These are phyloP conservation scores for Athalia cordata DNA, from an alignment of 2,888 invertebrate species.

Conservation along the genomic window DNA sequence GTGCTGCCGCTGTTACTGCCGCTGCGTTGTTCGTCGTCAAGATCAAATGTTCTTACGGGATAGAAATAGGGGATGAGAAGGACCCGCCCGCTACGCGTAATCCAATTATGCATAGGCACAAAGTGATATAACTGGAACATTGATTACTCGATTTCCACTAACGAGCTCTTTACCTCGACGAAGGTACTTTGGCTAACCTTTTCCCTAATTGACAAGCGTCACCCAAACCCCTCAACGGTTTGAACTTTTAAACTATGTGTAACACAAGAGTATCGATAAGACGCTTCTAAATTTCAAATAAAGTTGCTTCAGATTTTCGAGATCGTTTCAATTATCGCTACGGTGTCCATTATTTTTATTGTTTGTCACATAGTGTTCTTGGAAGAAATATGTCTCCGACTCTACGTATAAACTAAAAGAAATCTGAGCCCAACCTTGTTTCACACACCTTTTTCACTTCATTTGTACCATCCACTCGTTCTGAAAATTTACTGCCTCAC, in stretches of 20 bases:
- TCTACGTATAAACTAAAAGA: slow-evolving; percentile 58
- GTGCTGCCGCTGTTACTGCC: background rate
- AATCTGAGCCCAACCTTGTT: slow-evolving; percentile 45
- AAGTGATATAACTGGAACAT: slow-evolving; percentile 38
- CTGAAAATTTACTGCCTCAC: slow-evolving; percentile 27
- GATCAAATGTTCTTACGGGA: slow-evolving; percentile 34
- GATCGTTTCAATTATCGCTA: background rate
- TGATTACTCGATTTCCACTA: slow-evolving; percentile 40
- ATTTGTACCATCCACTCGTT: background rate
- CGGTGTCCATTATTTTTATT: background rate
- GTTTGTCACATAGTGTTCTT: background rate
- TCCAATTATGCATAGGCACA: slow-evolving; percentile 32
- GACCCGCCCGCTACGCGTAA: slow-evolving; percentile 3
- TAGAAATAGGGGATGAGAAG: slow-evolving; percentile 4
- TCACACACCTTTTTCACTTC: slow-evolving; percentile 18
- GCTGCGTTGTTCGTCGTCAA: background rate
- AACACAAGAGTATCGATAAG: too few relatives aligned
- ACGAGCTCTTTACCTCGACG: slow-evolving; percentile 39
- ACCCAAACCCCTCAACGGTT: background rate
- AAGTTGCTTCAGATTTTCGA: background rate
- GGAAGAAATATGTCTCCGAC: background rate
- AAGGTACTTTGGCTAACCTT: slow-evolving; percentile 33
- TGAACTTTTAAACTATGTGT: background rate
- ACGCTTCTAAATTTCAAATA: background rate
- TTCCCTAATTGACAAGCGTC: slow-evolving; percentile 23